phyloP scores from a whole-genome alignment of 2,888 invertebrate genomes.

The Apamea monoglypha region DNA sequence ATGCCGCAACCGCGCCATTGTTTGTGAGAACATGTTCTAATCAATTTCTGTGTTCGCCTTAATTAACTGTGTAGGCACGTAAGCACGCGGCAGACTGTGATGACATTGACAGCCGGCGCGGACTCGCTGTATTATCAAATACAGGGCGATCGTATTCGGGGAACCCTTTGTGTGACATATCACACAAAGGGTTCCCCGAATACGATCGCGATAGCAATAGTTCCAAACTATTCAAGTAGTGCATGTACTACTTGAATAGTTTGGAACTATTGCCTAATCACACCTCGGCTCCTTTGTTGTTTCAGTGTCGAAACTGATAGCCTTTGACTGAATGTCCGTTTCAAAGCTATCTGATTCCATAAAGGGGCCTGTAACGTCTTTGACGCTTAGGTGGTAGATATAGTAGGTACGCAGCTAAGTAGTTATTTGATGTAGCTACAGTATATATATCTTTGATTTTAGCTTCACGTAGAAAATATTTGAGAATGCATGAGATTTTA shows the following conservation, averaged over 20 bases:
- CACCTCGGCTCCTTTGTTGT: background rate
- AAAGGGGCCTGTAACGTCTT: background rate
- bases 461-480: background rate
- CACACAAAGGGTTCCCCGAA: background rate
- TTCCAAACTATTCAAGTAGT: too few species aligned
- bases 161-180: background rate
- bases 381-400: background rate
- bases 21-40: slow-evolving; percentile 34
- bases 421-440: background rate
- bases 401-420: background rate
- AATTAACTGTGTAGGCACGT: slow-evolving; percentile 22
- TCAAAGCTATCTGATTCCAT: background rate
- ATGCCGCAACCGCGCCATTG: slow-evolving; percentile 31
- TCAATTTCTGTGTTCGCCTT: slow-evolving; percentile 43
- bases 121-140: slow-evolving; percentile 10
- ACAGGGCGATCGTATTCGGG: background rate
- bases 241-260: background rate
- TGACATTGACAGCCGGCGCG: slow-evolving; percentile 14
- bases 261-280: background rate
- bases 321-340: background rate
- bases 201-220: too few species aligned
- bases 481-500: slow-evolving; percentile 14
- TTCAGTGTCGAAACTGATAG: slow-evolving; percentile 2
- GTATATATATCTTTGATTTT: background rate
- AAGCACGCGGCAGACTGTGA: slow-evolving; percentile 5